A percentile compares a stretch with the other conserved stretches of the same genome.
phyloP scores from a whole-genome alignment of 2,888 invertebrate genomes.

The Callinectes sapidus region DNA sequence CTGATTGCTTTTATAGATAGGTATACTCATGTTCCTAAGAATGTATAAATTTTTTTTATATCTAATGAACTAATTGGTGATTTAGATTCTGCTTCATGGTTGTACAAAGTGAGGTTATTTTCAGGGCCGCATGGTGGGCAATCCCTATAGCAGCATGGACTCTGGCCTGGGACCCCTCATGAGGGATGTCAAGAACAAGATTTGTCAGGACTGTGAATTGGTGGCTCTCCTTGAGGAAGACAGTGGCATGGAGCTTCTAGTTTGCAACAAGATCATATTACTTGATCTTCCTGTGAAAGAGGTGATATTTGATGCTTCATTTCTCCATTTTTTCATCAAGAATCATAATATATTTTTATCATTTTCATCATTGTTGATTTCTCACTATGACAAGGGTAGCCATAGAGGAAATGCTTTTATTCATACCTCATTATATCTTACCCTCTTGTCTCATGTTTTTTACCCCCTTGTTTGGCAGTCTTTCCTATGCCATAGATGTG shows the following conservation, averaged over 20 bases:
- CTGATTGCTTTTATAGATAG: background rate
- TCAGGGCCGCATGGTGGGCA: constrained; percentile 96
- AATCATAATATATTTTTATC: background rate
- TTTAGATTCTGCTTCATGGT: background rate
- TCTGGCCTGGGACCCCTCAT: constrained; percentile 96
- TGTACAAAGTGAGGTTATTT: background rate
- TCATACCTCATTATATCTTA: too few species aligned
- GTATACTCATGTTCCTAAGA: background rate
- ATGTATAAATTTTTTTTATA: background rate
- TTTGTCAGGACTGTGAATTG: constrained; percentile 97
- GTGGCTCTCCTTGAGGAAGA: constrained; percentile 98
- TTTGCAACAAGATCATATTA: constrained; percentile 98
- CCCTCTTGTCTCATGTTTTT: too few species aligned
- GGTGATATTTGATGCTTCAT: constrained; percentile 73
- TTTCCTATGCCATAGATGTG: too few species aligned
- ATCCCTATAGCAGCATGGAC: constrained; percentile 96
- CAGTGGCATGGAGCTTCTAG: constrained; percentile 97
- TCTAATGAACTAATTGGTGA: background rate
- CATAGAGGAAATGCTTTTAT: background rate
- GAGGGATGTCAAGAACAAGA: constrained; percentile 99
- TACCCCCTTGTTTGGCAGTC: too few species aligned
- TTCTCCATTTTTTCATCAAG: background rate
- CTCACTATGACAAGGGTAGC: background rate
- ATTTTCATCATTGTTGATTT: background rate
- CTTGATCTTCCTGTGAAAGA: constrained; percentile 97